Evolutionary conservation across 1,140 invertebrate genomes (phyloP), one percentile per base, ranked within the genome.

Genomic region (Trachymyrmex cornetzi): DNA sequence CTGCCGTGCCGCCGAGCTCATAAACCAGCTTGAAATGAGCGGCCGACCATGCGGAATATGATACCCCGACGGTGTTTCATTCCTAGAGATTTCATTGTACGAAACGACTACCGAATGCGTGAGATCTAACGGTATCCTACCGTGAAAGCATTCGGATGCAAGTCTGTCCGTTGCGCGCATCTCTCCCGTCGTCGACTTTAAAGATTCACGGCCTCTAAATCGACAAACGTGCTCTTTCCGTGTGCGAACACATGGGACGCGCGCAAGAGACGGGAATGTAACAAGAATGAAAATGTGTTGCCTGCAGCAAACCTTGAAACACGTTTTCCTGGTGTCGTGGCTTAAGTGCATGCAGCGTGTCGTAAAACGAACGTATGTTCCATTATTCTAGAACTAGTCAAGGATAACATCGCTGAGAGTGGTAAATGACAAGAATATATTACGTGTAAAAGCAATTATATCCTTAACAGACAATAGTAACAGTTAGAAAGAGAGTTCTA

Each of bases 1-100:
- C 87, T n/a, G n/a, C n/a, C n/a, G n/a, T n/a, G 30, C 59, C 66
- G n/a, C 22, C 27, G 12, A 64, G 85, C 80, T 89, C 84, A 77
- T 89, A 89, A 91, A 87, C 69, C 85, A 80, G 85, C 64, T 85
- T 24, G 80, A 53, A 89, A 87, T 50, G 81, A 81, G 55, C 63
- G 75, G 44, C 64, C 72, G 80, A 24, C 53, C 64, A 30, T 84
- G 55, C 34, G 38, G 71, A 86, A 90, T 88, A 84, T 69, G 87
- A 88, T 71, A 11, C 22, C 4, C 12, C 6, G 69, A 53, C 38
- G 61, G 79, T 87, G 87, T 87, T 91, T 89, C 87, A 63, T 82
- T 77, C 48, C 63, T 24, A 81, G 22, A 38, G 79, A 87, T 87
- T 90, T 89, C 75, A 82, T 86, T 66, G 79, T 85, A 1, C 1